Base-by-base conservation (phyloP, 1,140 invertebrate species). In the Drosophila erecta region DNA sequence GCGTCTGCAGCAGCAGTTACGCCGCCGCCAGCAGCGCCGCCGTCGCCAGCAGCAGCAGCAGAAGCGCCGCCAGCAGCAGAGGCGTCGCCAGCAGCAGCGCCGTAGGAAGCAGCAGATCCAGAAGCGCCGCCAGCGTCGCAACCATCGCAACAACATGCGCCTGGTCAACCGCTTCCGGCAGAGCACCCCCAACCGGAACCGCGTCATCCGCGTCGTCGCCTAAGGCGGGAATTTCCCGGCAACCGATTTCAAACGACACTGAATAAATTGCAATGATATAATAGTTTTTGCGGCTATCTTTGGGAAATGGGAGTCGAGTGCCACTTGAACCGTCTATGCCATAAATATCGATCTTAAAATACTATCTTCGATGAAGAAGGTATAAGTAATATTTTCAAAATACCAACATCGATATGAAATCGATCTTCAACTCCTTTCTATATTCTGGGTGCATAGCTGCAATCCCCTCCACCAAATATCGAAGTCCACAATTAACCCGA, bases 31-130 rank as follows among this genome's bases (percentile, higher is more conserved):
- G 56, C 73, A 57, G 51, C 56, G 50, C 8, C 67, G 57, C 2
- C 71, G 69, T 15, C 76, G 76, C 44, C 54, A 62, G 47, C 74
- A 76, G 55, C 70, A 76, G 33, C 15, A 41, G 24, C 73, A 81
- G 57, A 62, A 67, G 44, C 79, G 78, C 20, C 86, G 60, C 60
- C 72, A 75, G 64, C 76, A 80, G 46, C 47, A 67, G 56, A 47
- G 38, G 47, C 80, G 73, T 20, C 80, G 80, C 47, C 85, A 79
- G 49, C 85, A 76, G 35, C 71, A 87, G 62, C 78, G 64, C 12
- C 81, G 81, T 37, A 76, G 77, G 7, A 77, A 66, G 41, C 71
- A 76, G 76, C 83, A 78, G 30, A 62, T 84, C 17, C 55, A 73
- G 66, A 69, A 69, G 43, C 75, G 72, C n/a, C 79, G 66, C 30